Evolutionary conservation across 2,888 invertebrate species (phyloP), one percentile per base, ranked within the genome.

Genomic region (Troglohyphantes excavatus): DNA sequence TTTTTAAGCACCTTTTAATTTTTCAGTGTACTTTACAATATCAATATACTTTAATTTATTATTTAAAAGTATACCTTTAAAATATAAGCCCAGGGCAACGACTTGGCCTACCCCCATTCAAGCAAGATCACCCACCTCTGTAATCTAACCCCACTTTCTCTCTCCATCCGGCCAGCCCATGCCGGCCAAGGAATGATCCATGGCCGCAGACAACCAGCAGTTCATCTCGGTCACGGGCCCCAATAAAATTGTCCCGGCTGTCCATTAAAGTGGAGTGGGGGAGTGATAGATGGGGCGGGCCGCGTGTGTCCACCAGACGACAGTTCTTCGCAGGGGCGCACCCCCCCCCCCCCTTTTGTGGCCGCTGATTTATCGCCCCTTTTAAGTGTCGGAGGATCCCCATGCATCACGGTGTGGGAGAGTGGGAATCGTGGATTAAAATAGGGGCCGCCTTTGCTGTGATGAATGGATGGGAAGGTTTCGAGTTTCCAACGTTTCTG

Each of bases 241-340:
- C 87, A 88, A 88, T 88, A 88, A 88, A 88, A 88, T 88, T 88
- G 87, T 88, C 87, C 81, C 79, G 79, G 73, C 73, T 81, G 87
- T 88, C 87, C 87, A 88, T 88, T 88, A 88, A 72, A 81, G 73
- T 67, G 84, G 75, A 84, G 84, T 84, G 84, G 84, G 75, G 27
- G 79, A 73, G 70, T 82, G 82, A 82, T 70, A 26, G 59, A 70
- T 82, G 81, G 53, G 78, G 79, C 29, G 33, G 72, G 82, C 19
- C 83, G 33, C 67, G 26, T 67, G 53, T 67, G 75, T 75, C 73
- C 73, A 73, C 83, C 84, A 67, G 84, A 67, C 75, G 81, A 79
- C 87, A 59, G 27, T 88, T 81, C 86, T 87, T 87, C 75, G 65
- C 21, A 65, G 39, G 21, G 33, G 72, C 46, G 73, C 83, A 65